phyloP scores from a whole-genome alignment of 2,113 vertebrate species.

The Oriolus oriolus region DNA sequence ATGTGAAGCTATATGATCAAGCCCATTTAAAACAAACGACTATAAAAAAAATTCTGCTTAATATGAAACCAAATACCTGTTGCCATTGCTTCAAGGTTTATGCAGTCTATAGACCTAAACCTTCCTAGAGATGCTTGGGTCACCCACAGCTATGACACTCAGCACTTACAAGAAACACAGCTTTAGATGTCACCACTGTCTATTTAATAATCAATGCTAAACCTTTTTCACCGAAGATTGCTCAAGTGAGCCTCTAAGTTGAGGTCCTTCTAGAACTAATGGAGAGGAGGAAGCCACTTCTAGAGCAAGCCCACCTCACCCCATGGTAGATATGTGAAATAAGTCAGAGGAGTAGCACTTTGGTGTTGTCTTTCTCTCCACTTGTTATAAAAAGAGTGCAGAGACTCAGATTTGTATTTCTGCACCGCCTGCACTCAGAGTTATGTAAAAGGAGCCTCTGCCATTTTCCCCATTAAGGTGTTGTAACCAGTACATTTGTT shows the following conservation, averaged over 20 bases:
- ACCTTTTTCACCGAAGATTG: neutral
- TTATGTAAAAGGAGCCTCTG: neutral
- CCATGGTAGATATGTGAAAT: neutral
- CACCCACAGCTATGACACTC: neutral
- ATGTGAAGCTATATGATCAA: neutral
- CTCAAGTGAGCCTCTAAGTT: neutral
- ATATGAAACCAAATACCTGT: neutral
- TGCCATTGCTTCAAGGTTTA: neutral
- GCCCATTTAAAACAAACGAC: neutral
- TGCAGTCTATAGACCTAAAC: neutral
- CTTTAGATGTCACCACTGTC: neutral
- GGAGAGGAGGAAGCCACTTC: neutral
- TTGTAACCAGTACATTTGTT: neutral
- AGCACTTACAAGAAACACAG: accelerated
- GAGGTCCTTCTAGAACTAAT: neutral
- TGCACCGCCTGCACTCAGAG: neutral
- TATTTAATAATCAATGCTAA: neutral
- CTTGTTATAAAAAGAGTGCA: neutral
- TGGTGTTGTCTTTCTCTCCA: neutral
- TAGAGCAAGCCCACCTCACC: neutral
- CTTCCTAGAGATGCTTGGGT: neutral
- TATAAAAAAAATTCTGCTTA: neutral
- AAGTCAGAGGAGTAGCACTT: neutral
- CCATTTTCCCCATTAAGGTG: neutral
- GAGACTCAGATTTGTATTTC: neutral